A percentile compares a stretch with the other conserved stretches of the same genome.
Conservation (phyloP, 2,888 invertebrate species). For the Cerastoderma edule region DNA sequence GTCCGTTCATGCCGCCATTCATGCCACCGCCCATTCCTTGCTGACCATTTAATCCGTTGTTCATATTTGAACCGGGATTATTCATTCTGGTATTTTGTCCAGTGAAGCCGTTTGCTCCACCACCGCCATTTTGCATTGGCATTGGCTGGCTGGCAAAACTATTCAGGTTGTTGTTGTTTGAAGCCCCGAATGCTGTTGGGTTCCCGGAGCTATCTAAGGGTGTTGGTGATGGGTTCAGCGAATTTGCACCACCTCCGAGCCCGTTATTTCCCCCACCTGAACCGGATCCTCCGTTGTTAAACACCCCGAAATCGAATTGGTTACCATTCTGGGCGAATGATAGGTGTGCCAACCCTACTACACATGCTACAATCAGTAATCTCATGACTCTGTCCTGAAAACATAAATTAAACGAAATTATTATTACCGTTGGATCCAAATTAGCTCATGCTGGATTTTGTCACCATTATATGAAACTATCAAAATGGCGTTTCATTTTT, state of each 20-base stretch:
- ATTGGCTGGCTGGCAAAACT: constrained; percentile 15
- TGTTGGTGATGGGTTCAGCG: constrained; percentile 4
- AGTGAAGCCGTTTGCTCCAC: not conserved
- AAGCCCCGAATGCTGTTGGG: not conserved
- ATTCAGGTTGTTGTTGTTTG: constrained; percentile 10
- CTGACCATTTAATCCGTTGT: not conserved
- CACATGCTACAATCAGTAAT: constrained; percentile 5
- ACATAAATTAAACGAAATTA: not conserved
- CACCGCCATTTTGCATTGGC: not conserved
- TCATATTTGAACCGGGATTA: not conserved
- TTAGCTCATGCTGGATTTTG: too few species aligned
- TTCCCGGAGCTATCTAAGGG: not conserved
- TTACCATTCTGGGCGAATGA: constrained; percentile 22
- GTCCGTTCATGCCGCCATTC: not conserved
- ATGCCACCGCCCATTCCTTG: too few species aligned
- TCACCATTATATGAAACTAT: too few species aligned
- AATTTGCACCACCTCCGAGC: not conserved
- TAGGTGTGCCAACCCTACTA: constrained; percentile 25
- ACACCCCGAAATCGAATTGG: constrained; percentile 28
- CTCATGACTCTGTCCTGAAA: constrained; percentile 9
- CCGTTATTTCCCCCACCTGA: not conserved
- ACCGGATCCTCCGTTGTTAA: constrained; percentile 6
- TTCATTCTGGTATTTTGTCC: not conserved
- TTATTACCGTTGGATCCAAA: not conserved
- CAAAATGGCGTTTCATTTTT: too few species aligned